Percentiles rank a stretch among this genome's conserved stretches.
Evolutionary conservation across 1,140 invertebrate species (phyloP).

Genomic region (Cyclina sinensis): DNA sequence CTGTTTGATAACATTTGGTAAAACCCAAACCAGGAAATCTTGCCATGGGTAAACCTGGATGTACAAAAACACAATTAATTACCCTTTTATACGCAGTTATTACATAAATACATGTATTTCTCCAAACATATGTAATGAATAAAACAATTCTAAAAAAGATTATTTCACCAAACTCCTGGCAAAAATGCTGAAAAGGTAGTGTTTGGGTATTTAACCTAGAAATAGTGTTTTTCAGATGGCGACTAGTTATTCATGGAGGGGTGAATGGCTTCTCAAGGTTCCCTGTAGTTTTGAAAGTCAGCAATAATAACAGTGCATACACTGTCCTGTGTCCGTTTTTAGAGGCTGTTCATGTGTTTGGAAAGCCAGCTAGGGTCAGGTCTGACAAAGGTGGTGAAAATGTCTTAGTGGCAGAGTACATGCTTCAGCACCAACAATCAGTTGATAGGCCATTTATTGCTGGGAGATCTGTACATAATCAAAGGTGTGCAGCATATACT

Average conservation of each 20-base stretch:
- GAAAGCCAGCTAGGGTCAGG: slow-evolving; percentile 64
- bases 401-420: slow-evolving; percentile 67
- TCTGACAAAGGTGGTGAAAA: slow-evolving; percentile 71
- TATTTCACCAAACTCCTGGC: neutral
- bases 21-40: no score
- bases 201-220: neutral
- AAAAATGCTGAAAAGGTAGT: neutral
- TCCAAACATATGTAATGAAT: neutral
- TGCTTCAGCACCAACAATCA: slow-evolving; percentile 41
- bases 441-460: slow-evolving; percentile 15
- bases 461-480: slow-evolving; percentile 24
- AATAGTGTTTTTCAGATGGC: slow-evolving; percentile 62
- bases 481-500: slow-evolving; percentile 1
- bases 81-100: neutral
- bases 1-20: no score
- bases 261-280: slow-evolving; percentile 70
- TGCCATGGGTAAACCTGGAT: neutral
- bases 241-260: slow-evolving; percentile 72
- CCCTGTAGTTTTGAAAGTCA: slow-evolving; percentile 55
- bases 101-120: neutral
- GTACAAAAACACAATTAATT: neutral
- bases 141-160: neutral
- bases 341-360: slow-evolving; percentile 66
- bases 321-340: slow-evolving; percentile 66
- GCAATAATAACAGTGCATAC: slow-evolving; percentile 63